phyloP scores from a whole-genome alignment of 64 coral and sea anemone genomes.

The Pocillopora damicornis region DNA sequence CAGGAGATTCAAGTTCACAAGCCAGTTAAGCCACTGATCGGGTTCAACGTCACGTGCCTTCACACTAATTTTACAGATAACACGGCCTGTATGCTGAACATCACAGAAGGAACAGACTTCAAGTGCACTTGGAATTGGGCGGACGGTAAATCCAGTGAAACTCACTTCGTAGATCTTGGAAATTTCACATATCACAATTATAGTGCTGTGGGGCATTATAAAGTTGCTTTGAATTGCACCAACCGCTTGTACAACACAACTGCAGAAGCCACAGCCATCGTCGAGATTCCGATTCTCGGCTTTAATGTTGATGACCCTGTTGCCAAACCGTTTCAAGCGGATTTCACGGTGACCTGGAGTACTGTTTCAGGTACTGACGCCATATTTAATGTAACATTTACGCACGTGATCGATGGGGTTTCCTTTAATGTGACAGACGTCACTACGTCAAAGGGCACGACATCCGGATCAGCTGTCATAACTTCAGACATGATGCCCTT shows the following conservation, averaged over 20 bases:
- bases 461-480: conserved; percentile 37
- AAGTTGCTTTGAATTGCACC: conserved; percentile 47
- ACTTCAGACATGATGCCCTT: conserved; percentile 24
- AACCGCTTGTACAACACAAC: conserved; percentile 91
- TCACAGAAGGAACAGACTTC: conserved; percentile 77
- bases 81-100: conserved; percentile 59
- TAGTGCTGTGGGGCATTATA: conserved; percentile 45
- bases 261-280: conserved; percentile 43
- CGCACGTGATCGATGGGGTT: conserved; percentile 5
- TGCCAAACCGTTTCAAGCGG: conserved; percentile 45
- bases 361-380: conserved; percentile 52
- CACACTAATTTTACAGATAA: conserved; percentile 75
- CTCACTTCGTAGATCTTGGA: conserved; percentile 45
- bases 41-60: conserved; percentile 47
- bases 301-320: conserved; percentile 27
- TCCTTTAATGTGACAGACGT: conserved; percentile 1
- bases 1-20: conserved; percentile 79
- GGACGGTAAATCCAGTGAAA: conserved; percentile 40
- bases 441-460: conserved; percentile 1
- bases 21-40: conserved; percentile 63
- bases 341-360: conserved; percentile 26
- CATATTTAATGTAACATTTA: conserved; percentile 73
- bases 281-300: conserved; percentile 61
- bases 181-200: conserved; percentile 58
- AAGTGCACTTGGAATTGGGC: conserved; percentile 73